A percentile compares a stretch with the other conserved stretches of the same genome.
phyloP scores from a whole-genome alignment of 1,140 invertebrate genomes.

The Cherax destructor region DNA sequence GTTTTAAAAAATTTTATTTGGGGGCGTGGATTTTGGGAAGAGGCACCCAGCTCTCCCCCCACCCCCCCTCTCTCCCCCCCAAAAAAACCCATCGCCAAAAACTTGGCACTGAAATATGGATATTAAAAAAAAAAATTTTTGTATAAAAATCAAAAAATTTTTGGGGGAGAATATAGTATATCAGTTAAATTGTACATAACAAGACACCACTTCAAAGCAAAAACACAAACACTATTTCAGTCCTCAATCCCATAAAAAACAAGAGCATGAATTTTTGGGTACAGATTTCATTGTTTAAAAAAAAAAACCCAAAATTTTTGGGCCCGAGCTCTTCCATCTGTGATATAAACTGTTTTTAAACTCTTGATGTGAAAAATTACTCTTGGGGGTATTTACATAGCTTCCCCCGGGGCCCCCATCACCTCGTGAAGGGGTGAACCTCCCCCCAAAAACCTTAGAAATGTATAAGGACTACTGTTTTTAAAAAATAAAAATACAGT shows the following conservation, averaged over 20 bases:
- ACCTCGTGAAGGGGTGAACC: constrained; percentile 75
- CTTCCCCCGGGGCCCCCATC: constrained; percentile 75
- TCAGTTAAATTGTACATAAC: no score
- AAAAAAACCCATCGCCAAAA: constrained; percentile 84
- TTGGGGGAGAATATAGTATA: no score
- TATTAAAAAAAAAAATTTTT: not conserved
- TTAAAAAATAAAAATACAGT: no score
- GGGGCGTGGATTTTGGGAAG: constrained; percentile 89
- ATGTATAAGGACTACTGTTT: not conserved
- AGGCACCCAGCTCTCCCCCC: constrained; percentile 87
- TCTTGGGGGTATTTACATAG: constrained; percentile 75
- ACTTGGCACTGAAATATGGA: constrained; percentile 78
- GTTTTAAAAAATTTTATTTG: constrained; percentile 89
- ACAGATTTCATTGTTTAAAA: no score
- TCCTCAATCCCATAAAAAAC: no score
- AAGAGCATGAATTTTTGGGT: no score
- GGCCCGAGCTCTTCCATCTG: constrained; percentile 82
- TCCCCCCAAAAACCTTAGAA: constrained; percentile 76
- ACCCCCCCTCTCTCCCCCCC: constrained; percentile 92
- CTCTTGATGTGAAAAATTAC: constrained; percentile 74
- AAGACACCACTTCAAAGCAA: no score
- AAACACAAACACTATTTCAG: no score
- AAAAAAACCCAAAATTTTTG: constrained; percentile 75
- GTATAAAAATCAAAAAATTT: not conserved
- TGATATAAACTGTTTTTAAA: constrained; percentile 83